A percentile compares a stretch with the other conserved stretches of the same genome.
Conservation (phyloP, 35 echinoderm and acorn worm genomes). For the Hemicentrotus pulcherrimus region DNA sequence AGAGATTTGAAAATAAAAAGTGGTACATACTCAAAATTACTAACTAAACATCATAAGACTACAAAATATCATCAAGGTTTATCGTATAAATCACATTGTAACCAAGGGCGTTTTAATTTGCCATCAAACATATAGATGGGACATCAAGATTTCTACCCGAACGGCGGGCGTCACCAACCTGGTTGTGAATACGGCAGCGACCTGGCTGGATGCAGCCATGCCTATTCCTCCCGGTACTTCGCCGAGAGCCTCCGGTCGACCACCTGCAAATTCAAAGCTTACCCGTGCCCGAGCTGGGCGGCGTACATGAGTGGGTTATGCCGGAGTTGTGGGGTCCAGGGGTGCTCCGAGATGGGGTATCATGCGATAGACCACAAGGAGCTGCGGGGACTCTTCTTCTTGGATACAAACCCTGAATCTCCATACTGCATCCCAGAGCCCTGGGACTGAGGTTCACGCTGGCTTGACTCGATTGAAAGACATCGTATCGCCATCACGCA, state of each 20-base stretch:
- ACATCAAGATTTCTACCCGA: slow-evolving; percentile 69
- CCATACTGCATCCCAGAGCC: slow-evolving; percentile 56
- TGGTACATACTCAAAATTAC: no score
- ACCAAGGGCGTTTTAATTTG: background rate
- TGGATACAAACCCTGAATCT: slow-evolving; percentile 36
- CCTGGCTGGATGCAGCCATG: slow-evolving; percentile 56
- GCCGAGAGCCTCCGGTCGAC: slow-evolving; percentile 49
- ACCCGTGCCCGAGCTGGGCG: slow-evolving; percentile 58
- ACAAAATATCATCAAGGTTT: no score
- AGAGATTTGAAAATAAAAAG: no score
- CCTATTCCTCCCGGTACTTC: slow-evolving; percentile 41
- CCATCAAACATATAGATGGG: slow-evolving; percentile 50
- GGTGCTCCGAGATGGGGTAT: slow-evolving; percentile 65
- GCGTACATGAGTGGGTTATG: slow-evolving; percentile 49
- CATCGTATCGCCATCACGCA: no score
- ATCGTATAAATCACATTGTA: no score
- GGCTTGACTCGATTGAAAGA: no score
- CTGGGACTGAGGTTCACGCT: background rate
- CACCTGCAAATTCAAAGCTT: slow-evolving; percentile 47
- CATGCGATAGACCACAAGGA: background rate
- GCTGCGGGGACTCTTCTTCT: slow-evolving; percentile 56
- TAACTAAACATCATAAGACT: no score
- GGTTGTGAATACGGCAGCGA: slow-evolving; percentile 33
- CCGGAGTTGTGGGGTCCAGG: background rate
- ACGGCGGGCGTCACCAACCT: slow-evolving; percentile 61